Evolutionary conservation across 2,888 invertebrate genomes (phyloP), one percentile per base, ranked within the genome.

Genomic region (Lepidonotus clava): DNA sequence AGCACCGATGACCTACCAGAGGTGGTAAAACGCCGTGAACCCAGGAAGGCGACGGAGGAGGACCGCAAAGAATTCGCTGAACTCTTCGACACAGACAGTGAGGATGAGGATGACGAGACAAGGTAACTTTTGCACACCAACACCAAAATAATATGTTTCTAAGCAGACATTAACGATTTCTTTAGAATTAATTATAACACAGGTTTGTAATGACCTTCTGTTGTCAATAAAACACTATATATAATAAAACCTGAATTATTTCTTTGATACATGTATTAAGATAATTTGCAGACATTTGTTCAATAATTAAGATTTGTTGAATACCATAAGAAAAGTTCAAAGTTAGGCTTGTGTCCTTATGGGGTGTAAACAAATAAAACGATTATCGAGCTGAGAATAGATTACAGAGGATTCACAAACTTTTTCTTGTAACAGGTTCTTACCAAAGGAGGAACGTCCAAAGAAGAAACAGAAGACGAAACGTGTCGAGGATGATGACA

Each of bases 1-100:
- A 80, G 83, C 21, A 38, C 40, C 0, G 87, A 85, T 18, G 66
- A 76, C 4, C 24, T 87, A 61, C 87, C 87, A 21, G 46, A 14
- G 24, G 46, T 87, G 8, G 61, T 53, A 0, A 8, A 85, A n/a
- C 32, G 32, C 8, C 36, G 24, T 21, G 85, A 53, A 14, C 76
- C 76, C 8, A 86, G 84, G 46, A 92, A 90, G 87, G 92, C 93
- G 2, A 91, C 92, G 1, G 89, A 89, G 11, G 90, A 92, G 21
- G 93, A 93, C 28, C 91, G 90, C 87, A 89, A 91, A 85, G 92
- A 93, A 86, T 93, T 93, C 86, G 88, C 90, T 14, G 92, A 90
- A 36, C 88, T 93, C 66, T 93, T 93, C 90, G 91, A 92, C 38
- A 86, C 89, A 28, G 91, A 91, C 38, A 83, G 84, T 71, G 87